Evolutionary conservation across 2,888 invertebrate genomes (phyloP), one percentile per base, ranked within the genome.

Genomic region (Dyspetes luteomarginatus): DNA sequence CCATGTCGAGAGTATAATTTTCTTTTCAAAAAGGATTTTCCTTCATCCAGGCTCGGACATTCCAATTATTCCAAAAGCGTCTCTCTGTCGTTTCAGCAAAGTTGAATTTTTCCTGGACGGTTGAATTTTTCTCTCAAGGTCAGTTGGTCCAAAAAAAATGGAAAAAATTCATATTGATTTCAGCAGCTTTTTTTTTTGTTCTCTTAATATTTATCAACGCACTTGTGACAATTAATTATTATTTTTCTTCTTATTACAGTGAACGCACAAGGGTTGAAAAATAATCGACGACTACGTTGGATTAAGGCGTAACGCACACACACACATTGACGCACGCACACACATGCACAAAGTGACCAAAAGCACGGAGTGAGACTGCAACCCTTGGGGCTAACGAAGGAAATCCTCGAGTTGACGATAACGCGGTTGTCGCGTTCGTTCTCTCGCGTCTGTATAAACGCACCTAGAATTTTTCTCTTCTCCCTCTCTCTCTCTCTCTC

Each of bases 331-430:
- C 22, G 56, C 71, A 50, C 43, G 12, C n/a, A 26, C 48, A 30
- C n/a, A n/a, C n/a, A n/a, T n/a, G n/a, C n/a, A n/a, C n/a, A n/a
- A n/a, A n/a, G n/a, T n/a, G n/a, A n/a, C 62, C 28, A 17, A 30
- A 69, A 56, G 62, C 68, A 77, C 81, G 71, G 30, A 50, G 52
- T 64, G 73, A 58, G 77, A 73, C 77, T 77, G 76, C 72, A 67
- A 80, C 67, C 76, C 76, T 56, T 55, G 72, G 65, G 76, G 30
- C 17, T 64, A 41, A 45, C 50, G 52, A 43, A 26, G 55, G 22
- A 30, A 50, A 28, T 52, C 45, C 55, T 52, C 52, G 58, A 55
- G 28, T 41, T 9, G 7, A 62, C 45, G 69, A 30, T 60, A 15
- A 12, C 62, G 41, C 50, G 58, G 24, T 48, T 58, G 73, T 24